Evolutionary conservation across 2,888 invertebrate species (phyloP), one percentile per base, ranked within the genome.

Genomic region (Tortricodes alternella): DNA sequence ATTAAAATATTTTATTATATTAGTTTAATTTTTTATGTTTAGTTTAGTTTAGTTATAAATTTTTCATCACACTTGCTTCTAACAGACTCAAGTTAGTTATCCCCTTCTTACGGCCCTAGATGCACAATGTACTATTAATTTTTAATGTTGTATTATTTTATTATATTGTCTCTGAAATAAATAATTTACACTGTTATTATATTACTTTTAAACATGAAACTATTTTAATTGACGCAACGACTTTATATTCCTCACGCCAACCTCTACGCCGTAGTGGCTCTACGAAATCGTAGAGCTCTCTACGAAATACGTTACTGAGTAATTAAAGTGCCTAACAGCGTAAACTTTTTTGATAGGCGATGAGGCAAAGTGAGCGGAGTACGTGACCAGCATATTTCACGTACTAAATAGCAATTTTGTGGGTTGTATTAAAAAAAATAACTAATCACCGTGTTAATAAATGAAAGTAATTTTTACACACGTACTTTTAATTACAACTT

Each of bases 331-430:
- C 37, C 44, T 21, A 18, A 23, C 19, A 29, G 29, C 18, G n/a
- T 16, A 1, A 39, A 24, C 23, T 32, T 53, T 53, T 46, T 53
- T 46, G 9, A 53, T 29, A 8, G 34, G 43, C 43, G 24, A 27
- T 15, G 35, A 24, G 19, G 16, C 9, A 16, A 41, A 27, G 18
- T 4, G 18, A 38, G 34, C 15, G 29, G 15, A 23, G 24, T 39
- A 53, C n/a, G 9, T 18, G 53, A n/a, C 53, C 8, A 23, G 46
- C n/a, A n/a, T n/a, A n/a, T n/a, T n/a, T 46, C 53, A 53, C 39
- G 39, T 41, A 13, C 23, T 48, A 46, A 53, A 41, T 24, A 46
- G 23, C 32, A 16, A 39, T 39, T 39, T 29, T 53, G 21, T 23
- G 23, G 39, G 24, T 46, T 23, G 18, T 53, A 39, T 24, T 24